Percentiles rank a stretch among this genome's conserved stretches.
phyloP scores from a whole-genome alignment of 2,113 vertebrate species.

The Chauna torquata region DNA sequence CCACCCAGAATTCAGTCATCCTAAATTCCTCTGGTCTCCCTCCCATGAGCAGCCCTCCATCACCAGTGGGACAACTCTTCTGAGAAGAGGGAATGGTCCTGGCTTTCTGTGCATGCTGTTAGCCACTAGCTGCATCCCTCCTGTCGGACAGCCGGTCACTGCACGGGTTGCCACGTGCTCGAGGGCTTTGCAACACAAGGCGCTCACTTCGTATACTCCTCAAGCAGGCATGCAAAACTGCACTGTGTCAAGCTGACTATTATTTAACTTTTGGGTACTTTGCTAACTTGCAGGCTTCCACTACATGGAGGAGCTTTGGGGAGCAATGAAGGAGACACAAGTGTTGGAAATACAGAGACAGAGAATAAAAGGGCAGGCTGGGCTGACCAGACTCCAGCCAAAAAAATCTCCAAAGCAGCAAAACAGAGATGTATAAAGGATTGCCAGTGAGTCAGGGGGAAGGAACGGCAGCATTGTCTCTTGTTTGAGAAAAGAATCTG shows the following conservation, averaged over 20 bases:
- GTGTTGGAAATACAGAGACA: background rate
- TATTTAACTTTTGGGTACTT: background rate
- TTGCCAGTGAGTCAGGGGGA: constrained; percentile 43
- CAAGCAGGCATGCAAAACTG: background rate
- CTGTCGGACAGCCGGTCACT: background rate
- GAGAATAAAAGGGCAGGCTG: constrained; percentile 32
- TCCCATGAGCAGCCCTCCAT: background rate
- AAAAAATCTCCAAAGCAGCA: constrained; percentile 46
- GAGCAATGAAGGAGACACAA: constrained; percentile 34
- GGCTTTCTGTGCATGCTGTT: background rate
- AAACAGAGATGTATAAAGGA: constrained; percentile 43
- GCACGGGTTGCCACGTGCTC: fast-evolving
- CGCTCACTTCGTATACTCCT: background rate
- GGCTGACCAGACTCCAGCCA: constrained; percentile 13
- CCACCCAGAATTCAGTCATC: background rate
- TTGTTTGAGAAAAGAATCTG: constrained; percentile 52
- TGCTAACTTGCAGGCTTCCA: background rate
- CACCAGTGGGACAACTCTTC: background rate
- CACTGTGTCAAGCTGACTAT: background rate
- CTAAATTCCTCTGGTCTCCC: background rate
- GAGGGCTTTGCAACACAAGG: fast-evolving
- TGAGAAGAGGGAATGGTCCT: background rate
- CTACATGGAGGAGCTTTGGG: background rate
- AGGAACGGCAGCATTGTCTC: constrained; percentile 58
- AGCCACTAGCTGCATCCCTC: background rate